A percentile compares a stretch with the other conserved stretches of the same genome.
Conservation (phyloP, 2,888 invertebrate genomes). For the Sesia apiformis region DNA sequence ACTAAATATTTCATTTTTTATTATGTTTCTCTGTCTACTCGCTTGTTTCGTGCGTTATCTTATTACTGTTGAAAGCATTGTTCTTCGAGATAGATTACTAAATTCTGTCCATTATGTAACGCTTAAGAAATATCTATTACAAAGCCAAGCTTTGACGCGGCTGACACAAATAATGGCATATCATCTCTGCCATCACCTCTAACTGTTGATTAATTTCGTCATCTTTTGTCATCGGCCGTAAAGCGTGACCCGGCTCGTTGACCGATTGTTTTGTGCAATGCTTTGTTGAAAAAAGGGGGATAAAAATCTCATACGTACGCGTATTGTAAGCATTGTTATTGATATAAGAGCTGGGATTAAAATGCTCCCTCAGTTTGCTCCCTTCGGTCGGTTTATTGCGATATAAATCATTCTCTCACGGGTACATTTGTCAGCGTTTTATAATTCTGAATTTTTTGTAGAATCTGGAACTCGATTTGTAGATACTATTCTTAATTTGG, state of each 20-base stretch:
- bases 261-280: constrained; percentile 45
- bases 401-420: constrained; percentile 9
- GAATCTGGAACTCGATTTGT: no score
- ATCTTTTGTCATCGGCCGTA: constrained; percentile 43
- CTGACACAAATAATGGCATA: constrained; percentile 1
- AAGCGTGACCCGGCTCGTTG: constrained; percentile 47
- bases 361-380: constrained; percentile 32
- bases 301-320: constrained; percentile 38
- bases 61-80: background rate
- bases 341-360: constrained; percentile 27
- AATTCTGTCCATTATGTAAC: background rate
- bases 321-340: constrained; percentile 35
- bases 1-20: no score
- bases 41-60: background rate
- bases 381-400: constrained; percentile 16
- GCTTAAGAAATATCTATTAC: background rate
- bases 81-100: background rate
- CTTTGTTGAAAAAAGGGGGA: constrained; percentile 36
- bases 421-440: no score
- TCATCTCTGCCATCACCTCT: constrained; percentile 9
- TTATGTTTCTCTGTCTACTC: no score
- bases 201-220: constrained; percentile 56
- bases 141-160: background rate
- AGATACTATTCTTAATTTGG: no score
- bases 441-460: no score